These are phyloP conservation scores for Euura lappo DNA, from an alignment of 1,140 invertebrate species.

Conservation along the genomic window DNA sequence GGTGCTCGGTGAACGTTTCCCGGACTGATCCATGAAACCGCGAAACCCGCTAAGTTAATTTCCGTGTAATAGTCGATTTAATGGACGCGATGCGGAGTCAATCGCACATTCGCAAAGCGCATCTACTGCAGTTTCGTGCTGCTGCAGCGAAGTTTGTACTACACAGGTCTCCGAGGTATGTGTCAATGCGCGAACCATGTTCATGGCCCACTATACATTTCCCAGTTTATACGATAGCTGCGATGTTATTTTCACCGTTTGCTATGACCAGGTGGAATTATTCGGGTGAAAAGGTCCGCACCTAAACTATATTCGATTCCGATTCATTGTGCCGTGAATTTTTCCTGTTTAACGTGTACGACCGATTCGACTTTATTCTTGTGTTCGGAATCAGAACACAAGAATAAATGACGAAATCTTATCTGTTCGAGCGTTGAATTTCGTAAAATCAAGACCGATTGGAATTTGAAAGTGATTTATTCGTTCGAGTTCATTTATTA, in stretches of 20 bases:
- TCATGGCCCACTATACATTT: too few species aligned
- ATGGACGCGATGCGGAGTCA: neutral
- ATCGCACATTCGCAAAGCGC: neutral
- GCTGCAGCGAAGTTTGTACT: too few species aligned
- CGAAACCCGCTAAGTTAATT: neutral
- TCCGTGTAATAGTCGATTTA: neutral
- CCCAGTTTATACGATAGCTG: neutral
- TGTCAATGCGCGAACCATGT: too few species aligned
- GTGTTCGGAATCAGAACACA: too few species aligned
- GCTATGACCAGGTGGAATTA: neutral
- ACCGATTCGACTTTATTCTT: too few species aligned
- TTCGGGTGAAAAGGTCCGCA: neutral
- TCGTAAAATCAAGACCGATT: neutral
- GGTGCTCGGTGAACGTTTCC: neutral
- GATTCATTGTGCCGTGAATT: too few species aligned
- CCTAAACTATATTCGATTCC: too few species aligned
- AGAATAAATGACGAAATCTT: too few species aligned
- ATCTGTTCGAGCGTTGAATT: neutral
- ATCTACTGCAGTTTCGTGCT: neutral
- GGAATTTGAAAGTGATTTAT: neutral
- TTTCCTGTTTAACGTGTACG: too few species aligned
- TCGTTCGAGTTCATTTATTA: neutral
- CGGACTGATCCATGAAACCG: neutral
- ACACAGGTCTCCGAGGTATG: too few species aligned
- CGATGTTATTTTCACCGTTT: neutral